Conservation (phyloP, 2,113 vertebrate genomes). For the Passer montanus region DNA sequence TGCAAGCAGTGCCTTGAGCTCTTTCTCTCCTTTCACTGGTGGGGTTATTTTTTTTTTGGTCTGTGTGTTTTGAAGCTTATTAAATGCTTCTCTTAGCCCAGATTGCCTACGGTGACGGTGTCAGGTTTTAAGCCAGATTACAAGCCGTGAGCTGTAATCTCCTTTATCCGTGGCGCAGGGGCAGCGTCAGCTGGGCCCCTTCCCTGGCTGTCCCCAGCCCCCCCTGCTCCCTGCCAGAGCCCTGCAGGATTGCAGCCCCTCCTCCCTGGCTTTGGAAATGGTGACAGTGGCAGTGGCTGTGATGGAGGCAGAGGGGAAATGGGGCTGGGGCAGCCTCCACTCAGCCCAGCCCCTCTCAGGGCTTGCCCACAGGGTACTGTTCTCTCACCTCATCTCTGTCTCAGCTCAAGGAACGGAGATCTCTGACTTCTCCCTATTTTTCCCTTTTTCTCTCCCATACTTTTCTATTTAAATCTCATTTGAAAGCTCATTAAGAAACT, state of each 20-base stretch:
- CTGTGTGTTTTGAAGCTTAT: slow-evolving; percentile 22
- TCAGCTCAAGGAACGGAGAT: background rate
- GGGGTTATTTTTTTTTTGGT: background rate
- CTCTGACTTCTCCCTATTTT: background rate
- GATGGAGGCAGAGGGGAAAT: background rate
- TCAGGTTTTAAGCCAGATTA: slow-evolving; percentile 55
- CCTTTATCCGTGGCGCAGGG: background rate
- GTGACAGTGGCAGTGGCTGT: background rate
- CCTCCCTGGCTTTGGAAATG: background rate
- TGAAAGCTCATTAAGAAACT: slow-evolving; percentile 63
- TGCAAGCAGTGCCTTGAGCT: background rate
- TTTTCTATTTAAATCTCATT: slow-evolving; percentile 64
- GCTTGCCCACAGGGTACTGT: background rate
- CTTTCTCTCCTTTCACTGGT: background rate
- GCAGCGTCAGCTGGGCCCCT: background rate
- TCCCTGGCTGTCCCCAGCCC: background rate
- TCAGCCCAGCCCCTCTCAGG: background rate
- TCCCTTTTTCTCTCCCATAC: background rate
- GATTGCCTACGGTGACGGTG: slow-evolving; percentile 14
- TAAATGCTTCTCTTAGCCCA: slow-evolving; percentile 43
- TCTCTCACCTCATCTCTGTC: background rate
- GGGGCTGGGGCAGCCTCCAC: background rate
- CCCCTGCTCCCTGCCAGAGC: background rate
- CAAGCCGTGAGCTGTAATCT: slow-evolving; percentile 34
- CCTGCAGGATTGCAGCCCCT: background rate